Evolutionary conservation across 2,888 invertebrate species (phyloP).

Genomic region (Cotesia congregata): DNA sequence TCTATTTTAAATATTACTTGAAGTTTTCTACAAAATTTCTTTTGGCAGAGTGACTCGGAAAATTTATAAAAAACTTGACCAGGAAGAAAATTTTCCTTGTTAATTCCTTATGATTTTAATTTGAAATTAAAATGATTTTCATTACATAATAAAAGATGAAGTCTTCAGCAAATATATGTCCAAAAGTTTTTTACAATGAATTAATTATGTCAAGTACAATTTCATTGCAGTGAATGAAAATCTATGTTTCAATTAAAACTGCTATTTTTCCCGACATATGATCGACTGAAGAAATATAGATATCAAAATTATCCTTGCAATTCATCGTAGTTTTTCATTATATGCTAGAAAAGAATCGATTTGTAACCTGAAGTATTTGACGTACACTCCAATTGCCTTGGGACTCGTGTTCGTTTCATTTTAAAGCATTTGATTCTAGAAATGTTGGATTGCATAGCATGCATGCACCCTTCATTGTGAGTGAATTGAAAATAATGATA

Average conservation of each 20-base stretch:
- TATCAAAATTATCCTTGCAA: background rate
- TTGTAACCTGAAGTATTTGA: constrained; percentile 22
- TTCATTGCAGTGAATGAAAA: no score
- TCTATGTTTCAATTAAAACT: background rate
- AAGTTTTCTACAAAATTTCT: no score
- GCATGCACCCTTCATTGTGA: background rate
- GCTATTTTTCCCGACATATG: background rate
- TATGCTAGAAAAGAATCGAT: background rate
- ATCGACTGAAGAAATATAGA: background rate
- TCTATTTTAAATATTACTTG: background rate
- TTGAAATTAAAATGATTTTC: no score
- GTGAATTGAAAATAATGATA: constrained; percentile 15
- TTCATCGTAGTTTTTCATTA: constrained; percentile 18
- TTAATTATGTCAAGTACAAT: no score
- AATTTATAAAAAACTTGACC: no score
- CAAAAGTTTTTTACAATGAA: no score
- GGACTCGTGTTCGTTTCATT: constrained; percentile 2
- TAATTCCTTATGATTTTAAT: no score
- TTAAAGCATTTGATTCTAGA: background rate
- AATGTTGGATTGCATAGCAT: background rate
- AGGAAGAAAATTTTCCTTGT: no score
- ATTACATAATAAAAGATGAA: no score
- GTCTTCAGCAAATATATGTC: no score
- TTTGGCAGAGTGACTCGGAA: no score
- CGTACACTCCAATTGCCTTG: constrained; percentile 14